A percentile compares a stretch with the other conserved stretches of the same genome.
Evolutionary conservation across 2,113 vertebrate genomes (phyloP).

Genomic region (Gymnorhina tibicen): DNA sequence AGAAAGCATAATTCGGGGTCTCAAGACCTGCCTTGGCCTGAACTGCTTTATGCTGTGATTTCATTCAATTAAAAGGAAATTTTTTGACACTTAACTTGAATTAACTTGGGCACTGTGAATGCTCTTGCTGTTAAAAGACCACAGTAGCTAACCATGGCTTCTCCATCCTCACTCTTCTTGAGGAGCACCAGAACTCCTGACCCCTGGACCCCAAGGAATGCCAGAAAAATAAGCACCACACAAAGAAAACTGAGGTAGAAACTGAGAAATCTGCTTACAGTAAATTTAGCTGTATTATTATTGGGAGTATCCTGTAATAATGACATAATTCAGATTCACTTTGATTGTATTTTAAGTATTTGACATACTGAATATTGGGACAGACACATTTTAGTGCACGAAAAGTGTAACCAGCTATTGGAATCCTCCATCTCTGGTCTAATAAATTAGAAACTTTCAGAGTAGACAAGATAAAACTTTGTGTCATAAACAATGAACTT

Average conservation of each 20-base stretch:
- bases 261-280: background rate
- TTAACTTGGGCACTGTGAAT: background rate
- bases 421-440: background rate
- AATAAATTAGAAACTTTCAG: background rate
- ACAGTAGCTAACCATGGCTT: background rate
- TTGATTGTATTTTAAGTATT: background rate
- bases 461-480: background rate
- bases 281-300: background rate
- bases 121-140: background rate
- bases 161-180: background rate
- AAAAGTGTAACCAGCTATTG: background rate
- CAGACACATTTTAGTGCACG: background rate
- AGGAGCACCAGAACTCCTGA: background rate
- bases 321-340: background rate
- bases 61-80: background rate
- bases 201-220: rapidly evolving
- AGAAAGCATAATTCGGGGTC: background rate
- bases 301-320: background rate
- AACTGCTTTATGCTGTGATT: background rate
- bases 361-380: background rate
- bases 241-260: background rate
- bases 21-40: background rate
- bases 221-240: background rate
- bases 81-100: background rate
- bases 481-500: background rate